Conservation (phyloP, 2,797 vertebrate genomes). For the Lemur catta region DNA sequence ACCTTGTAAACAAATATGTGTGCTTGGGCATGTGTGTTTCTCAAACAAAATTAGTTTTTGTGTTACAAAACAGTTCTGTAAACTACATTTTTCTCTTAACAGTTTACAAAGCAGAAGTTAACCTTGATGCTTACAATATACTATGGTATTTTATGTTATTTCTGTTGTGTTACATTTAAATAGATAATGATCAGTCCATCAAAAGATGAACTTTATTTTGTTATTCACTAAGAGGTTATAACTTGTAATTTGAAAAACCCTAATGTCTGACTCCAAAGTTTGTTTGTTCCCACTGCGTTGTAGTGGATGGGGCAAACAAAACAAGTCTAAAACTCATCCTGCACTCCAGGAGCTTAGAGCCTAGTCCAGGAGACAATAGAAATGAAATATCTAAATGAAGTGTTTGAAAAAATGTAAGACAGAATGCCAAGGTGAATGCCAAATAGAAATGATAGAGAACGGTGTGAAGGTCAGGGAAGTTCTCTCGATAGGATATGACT, state of each 20-base stretch:
- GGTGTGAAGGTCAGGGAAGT: neutral
- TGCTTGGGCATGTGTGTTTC: neutral
- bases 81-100: neutral
- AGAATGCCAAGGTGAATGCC: neutral
- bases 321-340: neutral
- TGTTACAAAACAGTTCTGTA: neutral
- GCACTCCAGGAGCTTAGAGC: neutral
- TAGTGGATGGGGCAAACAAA: neutral
- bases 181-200: neutral
- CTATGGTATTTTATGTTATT: neutral
- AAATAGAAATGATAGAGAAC: neutral
- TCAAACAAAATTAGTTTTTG: neutral
- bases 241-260: neutral
- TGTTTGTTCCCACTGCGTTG: neutral
- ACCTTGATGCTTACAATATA: neutral
- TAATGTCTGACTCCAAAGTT: neutral
- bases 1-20: neutral
- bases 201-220: neutral
- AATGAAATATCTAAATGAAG: neutral
- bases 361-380: neutral
- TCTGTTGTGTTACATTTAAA: neutral
- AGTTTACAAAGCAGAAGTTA: neutral
- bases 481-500: neutral
- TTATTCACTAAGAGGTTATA: neutral
- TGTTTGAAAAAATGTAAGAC: neutral